Conservation (phyloP, 2,888 invertebrate genomes). For the Spilarctia lutea region DNA sequence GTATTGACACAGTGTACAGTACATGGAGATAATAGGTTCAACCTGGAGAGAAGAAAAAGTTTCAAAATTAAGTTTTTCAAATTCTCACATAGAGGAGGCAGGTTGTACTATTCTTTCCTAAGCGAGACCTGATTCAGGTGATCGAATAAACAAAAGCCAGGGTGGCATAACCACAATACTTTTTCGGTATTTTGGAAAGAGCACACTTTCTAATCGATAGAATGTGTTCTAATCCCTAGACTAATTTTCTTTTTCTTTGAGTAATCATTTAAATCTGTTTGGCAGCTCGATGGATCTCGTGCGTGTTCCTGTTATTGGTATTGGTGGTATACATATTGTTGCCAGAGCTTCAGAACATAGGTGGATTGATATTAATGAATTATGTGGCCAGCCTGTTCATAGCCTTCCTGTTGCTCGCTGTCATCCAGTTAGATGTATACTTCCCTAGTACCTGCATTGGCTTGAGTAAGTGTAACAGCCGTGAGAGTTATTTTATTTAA, state of each 20-base stretch:
- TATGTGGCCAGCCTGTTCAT: slow-evolving; percentile 64
- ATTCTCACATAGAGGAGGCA: background rate
- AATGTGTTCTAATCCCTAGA: background rate
- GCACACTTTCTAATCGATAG: background rate
- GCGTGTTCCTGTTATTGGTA: slow-evolving; percentile 63
- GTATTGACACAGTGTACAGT: slow-evolving; percentile 3
- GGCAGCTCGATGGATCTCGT: slow-evolving; percentile 47
- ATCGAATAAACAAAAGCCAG: background rate
- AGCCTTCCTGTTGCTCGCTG: slow-evolving; percentile 61
- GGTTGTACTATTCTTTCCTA: background rate
- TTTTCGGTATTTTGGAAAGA: too few relatives aligned
- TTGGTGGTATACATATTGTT: slow-evolving; percentile 64
- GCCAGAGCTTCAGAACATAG: slow-evolving; percentile 64
- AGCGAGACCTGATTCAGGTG: background rate
- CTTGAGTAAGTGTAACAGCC: slow-evolving; percentile 12
- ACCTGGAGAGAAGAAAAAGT: background rate
- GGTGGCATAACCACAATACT: too few relatives aligned
- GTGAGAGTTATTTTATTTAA: background rate
- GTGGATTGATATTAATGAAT: slow-evolving; percentile 67
- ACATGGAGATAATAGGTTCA: background rate
- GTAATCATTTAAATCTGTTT: background rate
- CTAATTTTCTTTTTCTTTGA: background rate
- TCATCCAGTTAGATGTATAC: slow-evolving; percentile 51
- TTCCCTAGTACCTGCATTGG: background rate
- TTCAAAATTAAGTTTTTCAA: background rate